Evolutionary conservation across 2,888 invertebrate genomes (phyloP), one percentile per base, ranked within the genome.

Genomic region (Pomacea canaliculata): DNA sequence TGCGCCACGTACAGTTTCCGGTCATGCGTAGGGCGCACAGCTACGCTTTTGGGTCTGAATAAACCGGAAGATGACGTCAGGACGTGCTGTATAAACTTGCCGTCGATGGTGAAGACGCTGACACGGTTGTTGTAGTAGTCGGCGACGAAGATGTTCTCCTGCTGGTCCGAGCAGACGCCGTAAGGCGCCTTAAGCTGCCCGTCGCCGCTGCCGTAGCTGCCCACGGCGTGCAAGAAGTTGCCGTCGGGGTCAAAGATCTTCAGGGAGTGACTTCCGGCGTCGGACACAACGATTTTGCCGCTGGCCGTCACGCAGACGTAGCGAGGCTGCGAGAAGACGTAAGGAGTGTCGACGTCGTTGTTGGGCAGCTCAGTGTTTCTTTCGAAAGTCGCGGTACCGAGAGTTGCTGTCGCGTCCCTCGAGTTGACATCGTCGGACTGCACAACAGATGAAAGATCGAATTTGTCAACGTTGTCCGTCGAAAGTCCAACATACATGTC

Each of bases 121-220:
- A 88, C 81, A 0, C 88, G 79, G 74, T 86, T 81, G 84, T 92
- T 92, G 80, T 92, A 92, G 91, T 92, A 92, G 78, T 92, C 92
- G 9, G 92, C 92, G 7, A 92, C 91, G 46, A 92, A 83, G 76
- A 92, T 90, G 78, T 91, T 91, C 76, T 91, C 91, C 65, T 90
- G 88, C 18, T 85, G 85, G 79, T 92, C 92, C 19, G 91, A 89
- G 59, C 91, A 91, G 27, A 92, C 86, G 12, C 92, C 92, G 59
- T 92, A 92, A 0, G 92, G 92, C 69, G 91, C 92, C 81, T 91
- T 91, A 78, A 92, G 90, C 78, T 91, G 91, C 5, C 92, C 92
- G 77, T 90, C 89, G 1, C 88, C 89, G 75, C 88, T 88, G 19
- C 92, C 92, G 73, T 89, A 91, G 10, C 89, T 85, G 7, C 92